Base-by-base conservation (phyloP, 2,888 invertebrate genomes). In the Zygothrica quintamaculata region DNA sequence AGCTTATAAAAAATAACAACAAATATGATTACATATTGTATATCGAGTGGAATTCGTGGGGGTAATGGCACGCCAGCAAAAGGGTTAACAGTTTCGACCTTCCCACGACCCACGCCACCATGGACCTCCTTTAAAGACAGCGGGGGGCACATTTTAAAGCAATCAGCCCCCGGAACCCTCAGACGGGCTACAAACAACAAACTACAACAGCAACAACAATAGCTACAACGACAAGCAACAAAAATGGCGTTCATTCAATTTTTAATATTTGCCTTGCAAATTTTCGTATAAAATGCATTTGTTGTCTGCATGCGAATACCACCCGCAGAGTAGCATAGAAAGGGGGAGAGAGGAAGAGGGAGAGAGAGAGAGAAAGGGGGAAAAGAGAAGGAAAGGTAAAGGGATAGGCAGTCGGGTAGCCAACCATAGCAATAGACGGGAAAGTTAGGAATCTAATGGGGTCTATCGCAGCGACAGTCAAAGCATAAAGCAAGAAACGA, bases 191-290 rank as follows among this genome's bases (percentile, higher is more conserved):
- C 53, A 48, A 59, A 44, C 62, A 73, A 59, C 56, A 60, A 65
- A 26, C 37, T 48, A 51, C 59, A 57, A 50, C 46, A 33, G n/a
- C 52, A 56, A 39, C 58, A 48, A 42, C 55, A 53, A 47, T 36
- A 59, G 47, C 39, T 29, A 33, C 51, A 29, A 29, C 29, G 9
- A 29, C 29, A 5, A 29, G 1, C 29, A 29, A 65, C 74, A 73
- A 67, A 64, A 58, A 69, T 58, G 65, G 51, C 81, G 67, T 67
- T 67, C 76, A 78, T 80, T 84, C 78, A 81, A 81, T 80, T 84
- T 80, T 78, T 78, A 80, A 80, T 84, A 80, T 80, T 80, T 80
- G 78, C 80, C 80, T 84, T 80, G 81, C 84, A 84, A 80, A 80
- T 84, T 84, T 69, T 75, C 47, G 59, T 76, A 76, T 80, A 76